Percentiles rank a stretch among this genome's conserved stretches.
These are phyloP conservation scores for Heteropelma amictum DNA, from an alignment of 2,888 invertebrate species.

Conservation along the genomic window DNA sequence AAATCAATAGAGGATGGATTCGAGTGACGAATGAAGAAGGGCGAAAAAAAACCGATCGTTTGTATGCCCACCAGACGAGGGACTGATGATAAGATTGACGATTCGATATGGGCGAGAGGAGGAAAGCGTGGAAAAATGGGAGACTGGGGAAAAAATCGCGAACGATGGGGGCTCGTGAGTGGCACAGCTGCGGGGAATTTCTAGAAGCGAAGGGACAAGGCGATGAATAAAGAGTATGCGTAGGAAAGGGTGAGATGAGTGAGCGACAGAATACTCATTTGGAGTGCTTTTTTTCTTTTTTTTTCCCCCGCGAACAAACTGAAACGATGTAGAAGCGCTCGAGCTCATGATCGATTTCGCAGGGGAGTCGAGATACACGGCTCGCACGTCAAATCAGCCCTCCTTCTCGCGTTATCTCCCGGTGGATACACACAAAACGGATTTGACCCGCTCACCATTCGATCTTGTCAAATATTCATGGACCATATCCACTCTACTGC, in stretches of 20 bases:
- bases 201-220: slow-evolving; percentile 20
- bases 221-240: slow-evolving; percentile 25
- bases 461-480: slow-evolving; percentile 51
- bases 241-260: slow-evolving; percentile 18
- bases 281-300: slow-evolving; percentile 34
- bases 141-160: slow-evolving; percentile 9
- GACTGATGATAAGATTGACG: slow-evolving; percentile 24
- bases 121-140: slow-evolving; percentile 1
- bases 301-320: slow-evolving; percentile 26
- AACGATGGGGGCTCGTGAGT: slow-evolving; percentile 1
- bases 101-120: slow-evolving; percentile 17
- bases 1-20: not conserved
- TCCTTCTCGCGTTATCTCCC: slow-evolving; percentile 48
- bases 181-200: slow-evolving; percentile 46
- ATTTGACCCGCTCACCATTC: slow-evolving; percentile 31
- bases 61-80: slow-evolving; percentile 1
- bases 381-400: slow-evolving; percentile 32
- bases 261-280: slow-evolving; percentile 36
- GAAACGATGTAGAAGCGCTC: slow-evolving; percentile 45
- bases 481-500: slow-evolving; percentile 12
- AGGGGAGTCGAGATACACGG: slow-evolving; percentile 13
- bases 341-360: slow-evolving; percentile 52
- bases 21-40: not conserved
- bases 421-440: slow-evolving; percentile 38
- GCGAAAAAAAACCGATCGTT: not conserved